Evolutionary conservation across 1,140 invertebrate species (phyloP), one percentile per base, ranked within the genome.

Genomic region (Drosophila busckii): DNA sequence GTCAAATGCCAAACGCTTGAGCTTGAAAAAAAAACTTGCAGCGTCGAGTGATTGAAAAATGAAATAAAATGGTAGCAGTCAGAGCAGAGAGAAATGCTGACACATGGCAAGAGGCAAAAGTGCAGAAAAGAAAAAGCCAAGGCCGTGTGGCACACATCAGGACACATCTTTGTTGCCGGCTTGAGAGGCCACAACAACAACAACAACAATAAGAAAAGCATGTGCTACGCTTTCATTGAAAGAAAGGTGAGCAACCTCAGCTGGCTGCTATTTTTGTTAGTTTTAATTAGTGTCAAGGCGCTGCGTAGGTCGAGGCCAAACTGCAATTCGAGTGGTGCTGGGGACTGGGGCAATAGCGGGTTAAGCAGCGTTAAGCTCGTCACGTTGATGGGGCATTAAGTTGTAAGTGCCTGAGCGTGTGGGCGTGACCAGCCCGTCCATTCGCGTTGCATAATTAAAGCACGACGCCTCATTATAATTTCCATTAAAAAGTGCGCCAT

Each of bases 271-370:
- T 35, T 46, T 55, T 48, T 59, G 42, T 58, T 78, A 52, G 60
- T 59, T 52, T 48, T 80, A 80, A 78, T 78, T 78, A 78, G 73
- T 78, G 73, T 69, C 73, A 78, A 73, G 75, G 73, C 59, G 59
- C 42, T 13, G 19, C 38, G 31, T 62, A 29, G 44, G 19, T 41
- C 49, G 19, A 31, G 32, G 35, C 5, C 35, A 40, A n/a, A 15
- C 4, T 22, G 37, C 35, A 52, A 9, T 12, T 9, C 1, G 15
- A 17, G 7, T 8, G 17, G 17, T 2, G n/a, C 5, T 7, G 3
- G 6, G 9, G 29, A 22, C 2, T 8, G 8, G 16, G 4, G 5
- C n/a, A 9, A 42, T 7, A 34, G 31, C 23, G 37, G 28, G 15
- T 52, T 26, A 42, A 28, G 55, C 37, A 50, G 42, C 37, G 48